Evolutionary conservation across 2,888 invertebrate species (phyloP), one percentile per base, ranked within the genome.

Genomic region (Melieria omissa): DNA sequence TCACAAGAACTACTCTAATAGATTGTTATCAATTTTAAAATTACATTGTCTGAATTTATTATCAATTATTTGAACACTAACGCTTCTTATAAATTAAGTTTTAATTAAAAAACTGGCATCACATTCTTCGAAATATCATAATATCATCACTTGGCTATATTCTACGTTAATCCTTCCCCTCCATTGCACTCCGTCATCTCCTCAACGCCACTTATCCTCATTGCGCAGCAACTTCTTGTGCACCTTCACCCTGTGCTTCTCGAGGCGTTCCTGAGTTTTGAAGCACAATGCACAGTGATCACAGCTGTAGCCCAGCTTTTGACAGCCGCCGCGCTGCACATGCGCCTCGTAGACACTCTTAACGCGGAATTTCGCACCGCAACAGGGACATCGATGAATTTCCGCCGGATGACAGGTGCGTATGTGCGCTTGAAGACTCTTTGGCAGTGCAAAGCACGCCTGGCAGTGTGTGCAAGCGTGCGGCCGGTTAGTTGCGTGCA

Each of bases 231-330:
- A 12, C 29, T 65, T 44, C n/a, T 60, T 58, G 60, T 70, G 70
- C 16, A 65, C 70, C n/a, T 64, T 63, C 42, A 64, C 42, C 42
- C 47, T 47, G 64, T 70, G 70, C 46, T 70, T 70, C 49, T 70
- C 58, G 10, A 70, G 49, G 14, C 70, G 70, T 14, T 70, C 64
- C 6, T 14, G 41, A 42, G 64, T 64, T 52, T 70, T 70, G 54
- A 70, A 70, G 10, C 70, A 64, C 70, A 64, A 70, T 7, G 70
- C 70, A 42, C 70, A 70, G 44, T 49, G 65, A 55, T 70, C 58
- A n/a, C 70, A 70, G 42, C 65, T 70, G 58, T 14, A 58, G 47
- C 58, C 70, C 42, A 64, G 16, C 45, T 70, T 70, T 52, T 70
- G 70, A 29, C 70, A 70, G 16, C 64, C 63, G 3, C 70, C 70